Conservation (phyloP, 2,888 invertebrate species). For the Exephanes ischioxanthus region DNA sequence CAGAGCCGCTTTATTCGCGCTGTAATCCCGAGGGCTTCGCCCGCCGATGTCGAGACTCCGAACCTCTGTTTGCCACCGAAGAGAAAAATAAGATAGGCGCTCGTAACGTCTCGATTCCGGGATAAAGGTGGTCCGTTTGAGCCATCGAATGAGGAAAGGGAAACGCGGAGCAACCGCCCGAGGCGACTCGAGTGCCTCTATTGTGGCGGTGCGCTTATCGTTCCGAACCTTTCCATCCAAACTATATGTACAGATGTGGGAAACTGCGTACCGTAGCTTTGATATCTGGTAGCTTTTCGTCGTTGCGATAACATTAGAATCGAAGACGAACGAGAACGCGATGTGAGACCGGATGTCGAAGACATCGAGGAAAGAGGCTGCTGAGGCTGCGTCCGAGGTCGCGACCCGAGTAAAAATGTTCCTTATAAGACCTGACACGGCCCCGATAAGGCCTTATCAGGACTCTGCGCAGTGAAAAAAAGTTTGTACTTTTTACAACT, state of each 20-base stretch:
- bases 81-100: neutral
- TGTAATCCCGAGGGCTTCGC: conserved; percentile 6
- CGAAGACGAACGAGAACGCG: neutral
- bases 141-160: too few species aligned
- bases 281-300: neutral
- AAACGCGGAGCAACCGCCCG: too few species aligned
- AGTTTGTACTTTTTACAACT: too few species aligned
- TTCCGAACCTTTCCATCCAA: neutral
- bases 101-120: neutral
- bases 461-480: too few species aligned
- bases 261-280: neutral
- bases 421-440: too few species aligned
- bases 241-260: neutral
- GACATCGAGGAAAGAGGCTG: too few species aligned
- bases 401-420: too few species aligned
- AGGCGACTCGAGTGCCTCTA: neutral
- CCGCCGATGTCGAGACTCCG: neutral
- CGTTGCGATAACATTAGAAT: neutral
- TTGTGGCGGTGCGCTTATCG: neutral
- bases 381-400: too few species aligned
- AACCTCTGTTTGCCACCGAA: neutral
- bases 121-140: too few species aligned
- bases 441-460: too few species aligned
- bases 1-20: neutral
- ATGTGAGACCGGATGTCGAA: too few species aligned